A percentile compares a stretch with the other conserved stretches of the same genome.
Conservation (phyloP, 2,888 invertebrate species). For the Ariolimax columbianus region DNA sequence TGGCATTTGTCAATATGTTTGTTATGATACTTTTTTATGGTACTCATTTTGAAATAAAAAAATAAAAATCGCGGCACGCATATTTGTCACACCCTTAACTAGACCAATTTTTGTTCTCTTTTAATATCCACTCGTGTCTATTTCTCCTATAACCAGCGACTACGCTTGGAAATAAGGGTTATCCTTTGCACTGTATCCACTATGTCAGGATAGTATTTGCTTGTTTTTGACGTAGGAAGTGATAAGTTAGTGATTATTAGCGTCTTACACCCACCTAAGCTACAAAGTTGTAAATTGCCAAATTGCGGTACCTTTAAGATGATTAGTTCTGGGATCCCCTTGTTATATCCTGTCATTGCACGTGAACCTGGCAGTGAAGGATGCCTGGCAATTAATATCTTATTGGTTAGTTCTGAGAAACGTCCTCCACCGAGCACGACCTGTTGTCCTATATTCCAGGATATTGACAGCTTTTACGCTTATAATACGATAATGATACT, state of each 20-base stretch:
- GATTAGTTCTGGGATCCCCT: not conserved
- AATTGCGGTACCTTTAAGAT: not conserved
- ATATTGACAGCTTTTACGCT: too few relatives aligned
- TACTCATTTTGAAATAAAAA: too few relatives aligned
- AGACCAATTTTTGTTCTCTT: too few relatives aligned
- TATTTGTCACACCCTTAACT: too few relatives aligned
- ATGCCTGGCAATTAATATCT: not conserved
- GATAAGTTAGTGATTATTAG: not conserved
- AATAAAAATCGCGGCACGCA: too few relatives aligned
- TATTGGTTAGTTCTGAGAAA: not conserved
- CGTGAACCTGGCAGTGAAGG: not conserved
- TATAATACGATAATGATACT: too few relatives aligned
- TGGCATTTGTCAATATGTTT: too few relatives aligned
- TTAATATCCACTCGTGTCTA: too few relatives aligned
- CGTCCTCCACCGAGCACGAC: not conserved
- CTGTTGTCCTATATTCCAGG: too few relatives aligned
- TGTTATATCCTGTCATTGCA: not conserved
- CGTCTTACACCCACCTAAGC: not conserved
- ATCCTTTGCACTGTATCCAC: not conserved
- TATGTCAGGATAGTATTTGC: not conserved
- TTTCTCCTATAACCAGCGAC: not conserved
- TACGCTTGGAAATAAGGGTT: not conserved
- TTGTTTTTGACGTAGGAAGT: not conserved
- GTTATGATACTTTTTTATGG: too few relatives aligned
- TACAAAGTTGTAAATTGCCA: not conserved